Evolutionary conservation across 2,797 vertebrate species (phyloP).

Genomic region (Bradypodion ventrale): DNA sequence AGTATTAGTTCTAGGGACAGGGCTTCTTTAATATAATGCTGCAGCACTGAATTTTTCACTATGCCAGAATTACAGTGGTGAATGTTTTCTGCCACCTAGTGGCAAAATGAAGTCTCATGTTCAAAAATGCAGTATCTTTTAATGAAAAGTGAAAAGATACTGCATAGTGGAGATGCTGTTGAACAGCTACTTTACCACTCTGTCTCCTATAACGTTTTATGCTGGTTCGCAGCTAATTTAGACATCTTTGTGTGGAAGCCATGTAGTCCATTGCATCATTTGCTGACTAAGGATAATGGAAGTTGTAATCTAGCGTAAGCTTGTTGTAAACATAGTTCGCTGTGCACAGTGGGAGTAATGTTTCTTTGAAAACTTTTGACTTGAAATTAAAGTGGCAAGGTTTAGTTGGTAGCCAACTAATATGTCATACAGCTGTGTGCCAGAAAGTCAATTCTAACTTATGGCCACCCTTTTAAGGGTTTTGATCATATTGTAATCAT

Average conservation of each 20-base stretch:
- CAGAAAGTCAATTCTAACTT: not conserved
- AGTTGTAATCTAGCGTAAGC: too few species aligned
- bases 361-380: not conserved
- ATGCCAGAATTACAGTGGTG: not conserved
- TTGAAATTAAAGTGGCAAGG: not conserved
- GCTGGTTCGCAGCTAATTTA: too few species aligned
- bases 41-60: not conserved
- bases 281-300: too few species aligned
- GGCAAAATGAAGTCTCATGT: not conserved
- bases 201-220: not conserved
- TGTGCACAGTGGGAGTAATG: not conserved
- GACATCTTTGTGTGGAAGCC: not conserved
- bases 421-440: too few species aligned
- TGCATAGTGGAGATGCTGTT: not conserved
- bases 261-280: too few species aligned
- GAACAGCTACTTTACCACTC: not conserved
- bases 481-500: not conserved
- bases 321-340: not conserved
- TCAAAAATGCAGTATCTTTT: not conserved
- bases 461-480: not conserved
- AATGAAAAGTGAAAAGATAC: not conserved
- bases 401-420: not conserved
- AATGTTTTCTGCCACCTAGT: constrained; percentile 12
- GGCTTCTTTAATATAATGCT: too few species aligned
- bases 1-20: not conserved